Percentiles rank a stretch among this genome's conserved stretches.
phyloP scores from a whole-genome alignment of 2,888 invertebrate genomes.

The Drosophila quasianomalipes region DNA sequence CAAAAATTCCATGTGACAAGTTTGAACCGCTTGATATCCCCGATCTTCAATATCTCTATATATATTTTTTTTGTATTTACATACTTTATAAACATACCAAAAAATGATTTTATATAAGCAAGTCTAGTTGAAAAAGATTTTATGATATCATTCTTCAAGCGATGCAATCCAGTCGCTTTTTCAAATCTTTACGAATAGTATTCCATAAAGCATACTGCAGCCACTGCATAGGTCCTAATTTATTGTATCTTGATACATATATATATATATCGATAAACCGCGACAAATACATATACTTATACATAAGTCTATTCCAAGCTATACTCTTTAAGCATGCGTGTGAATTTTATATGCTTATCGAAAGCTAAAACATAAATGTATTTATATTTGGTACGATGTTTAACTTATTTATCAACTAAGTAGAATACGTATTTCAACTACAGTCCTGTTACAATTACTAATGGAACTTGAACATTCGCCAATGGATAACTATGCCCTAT shows the following conservation, averaged over 20 bases:
- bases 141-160: constrained; percentile 11
- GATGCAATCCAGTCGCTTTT: constrained; percentile 47
- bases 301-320: constrained; percentile 37
- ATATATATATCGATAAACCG: constrained; percentile 22
- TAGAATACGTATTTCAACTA: constrained; percentile 22
- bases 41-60: constrained; percentile 3
- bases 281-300: constrained; percentile 27
- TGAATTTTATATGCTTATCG: constrained; percentile 47
- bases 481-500: constrained; percentile 35
- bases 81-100: constrained; percentile 6
- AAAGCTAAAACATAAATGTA: constrained; percentile 28
- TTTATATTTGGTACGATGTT: constrained; percentile 33
- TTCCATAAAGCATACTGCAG: constrained; percentile 54
- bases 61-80: constrained; percentile 22
- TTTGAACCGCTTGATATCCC: constrained; percentile 42
- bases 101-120: constrained; percentile 23
- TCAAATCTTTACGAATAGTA: constrained; percentile 60
- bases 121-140: constrained; percentile 14
- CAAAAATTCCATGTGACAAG: constrained; percentile 46
- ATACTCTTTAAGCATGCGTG: constrained; percentile 25
- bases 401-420: constrained; percentile 13
- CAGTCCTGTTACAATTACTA: constrained; percentile 10
- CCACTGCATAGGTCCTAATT: constrained; percentile 28
- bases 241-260: constrained; percentile 28
- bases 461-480: constrained; percentile 41